phyloP scores from a whole-genome alignment of 92 coral and sea anemone genomes.

The Anthopleura xanthogrammica region DNA sequence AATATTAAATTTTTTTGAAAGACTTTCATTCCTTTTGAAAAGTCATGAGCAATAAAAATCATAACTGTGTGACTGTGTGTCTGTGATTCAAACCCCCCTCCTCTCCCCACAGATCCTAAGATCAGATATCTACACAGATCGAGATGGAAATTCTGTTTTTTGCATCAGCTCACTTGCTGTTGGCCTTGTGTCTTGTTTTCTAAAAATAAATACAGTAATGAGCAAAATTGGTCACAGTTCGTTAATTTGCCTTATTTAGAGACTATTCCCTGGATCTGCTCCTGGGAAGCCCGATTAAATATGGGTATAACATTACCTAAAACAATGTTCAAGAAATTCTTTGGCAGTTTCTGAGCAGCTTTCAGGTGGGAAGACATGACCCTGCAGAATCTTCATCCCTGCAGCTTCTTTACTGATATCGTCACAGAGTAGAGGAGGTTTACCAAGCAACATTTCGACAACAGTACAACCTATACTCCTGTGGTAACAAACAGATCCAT shows the following conservation, averaged over 20 bases:
- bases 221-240: too few species aligned
- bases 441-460: constrained; percentile 88
- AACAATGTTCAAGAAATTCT: constrained; percentile 25
- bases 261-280: too few species aligned
- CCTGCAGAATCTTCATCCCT: neutral
- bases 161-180: constrained; percentile 15
- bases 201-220: neutral
- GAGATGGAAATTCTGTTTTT: constrained; percentile 25
- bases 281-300: too few species aligned
- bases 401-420: neutral
- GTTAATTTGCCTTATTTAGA: too few species aligned
- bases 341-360: constrained; percentile 27
- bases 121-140: neutral
- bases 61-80: too few species aligned
- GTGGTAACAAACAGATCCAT: neutral
- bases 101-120: neutral
- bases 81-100: too few species aligned
- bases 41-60: too few species aligned
- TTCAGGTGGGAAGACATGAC: constrained; percentile 21
- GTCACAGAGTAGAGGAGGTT: constrained; percentile 66
- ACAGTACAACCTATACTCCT: constrained; percentile 99
- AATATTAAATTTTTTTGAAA: too few species aligned
- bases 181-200: constrained; percentile 12
- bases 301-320: constrained; percentile 16
- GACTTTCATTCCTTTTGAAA: too few species aligned